A percentile compares a stretch with the other conserved stretches of the same genome.
Conservation (phyloP, 1,140 invertebrate species). For the Lamellibrachia luymesi region DNA sequence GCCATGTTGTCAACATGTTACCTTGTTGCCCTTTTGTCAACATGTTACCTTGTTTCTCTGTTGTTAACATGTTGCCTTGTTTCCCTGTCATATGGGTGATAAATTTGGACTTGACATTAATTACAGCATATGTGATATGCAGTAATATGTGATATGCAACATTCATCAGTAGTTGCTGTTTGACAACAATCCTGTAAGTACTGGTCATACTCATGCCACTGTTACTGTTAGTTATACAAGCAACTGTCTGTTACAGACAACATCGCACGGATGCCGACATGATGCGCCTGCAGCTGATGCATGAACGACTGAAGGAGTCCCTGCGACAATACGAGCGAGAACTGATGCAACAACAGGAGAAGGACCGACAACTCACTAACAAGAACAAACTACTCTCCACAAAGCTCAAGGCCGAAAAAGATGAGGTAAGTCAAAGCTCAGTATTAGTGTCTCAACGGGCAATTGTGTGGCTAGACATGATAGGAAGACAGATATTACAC, state of each 20-base stretch:
- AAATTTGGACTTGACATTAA: no score
- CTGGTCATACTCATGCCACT: not conserved
- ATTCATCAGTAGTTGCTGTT: not conserved
- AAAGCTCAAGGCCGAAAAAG: constrained; percentile 49
- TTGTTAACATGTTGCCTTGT: no score
- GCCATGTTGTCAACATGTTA: no score
- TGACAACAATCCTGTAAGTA: not conserved
- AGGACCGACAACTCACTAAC: constrained; percentile 39
- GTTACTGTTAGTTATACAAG: not conserved
- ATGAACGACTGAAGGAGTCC: constrained; percentile 35
- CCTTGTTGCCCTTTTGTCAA: no score
- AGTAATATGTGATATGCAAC: not conserved
- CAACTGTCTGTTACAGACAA: constrained; percentile 34
- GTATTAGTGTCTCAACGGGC: no score
- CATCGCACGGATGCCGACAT: constrained; percentile 39
- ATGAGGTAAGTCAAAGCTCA: constrained; percentile 39
- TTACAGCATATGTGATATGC: no score
- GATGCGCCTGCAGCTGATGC: constrained; percentile 39
- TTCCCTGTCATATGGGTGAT: no score
- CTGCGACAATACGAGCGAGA: constrained; percentile 31
- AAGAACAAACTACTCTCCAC: constrained; percentile 39
- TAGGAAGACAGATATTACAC: not conserved
- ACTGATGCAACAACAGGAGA: constrained; percentile 40
- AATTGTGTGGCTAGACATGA: not conserved
- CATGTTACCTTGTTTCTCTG: no score